These are phyloP conservation scores for Tipula lateralis DNA, from an alignment of 2,888 invertebrate genomes.

Conservation along the genomic window DNA sequence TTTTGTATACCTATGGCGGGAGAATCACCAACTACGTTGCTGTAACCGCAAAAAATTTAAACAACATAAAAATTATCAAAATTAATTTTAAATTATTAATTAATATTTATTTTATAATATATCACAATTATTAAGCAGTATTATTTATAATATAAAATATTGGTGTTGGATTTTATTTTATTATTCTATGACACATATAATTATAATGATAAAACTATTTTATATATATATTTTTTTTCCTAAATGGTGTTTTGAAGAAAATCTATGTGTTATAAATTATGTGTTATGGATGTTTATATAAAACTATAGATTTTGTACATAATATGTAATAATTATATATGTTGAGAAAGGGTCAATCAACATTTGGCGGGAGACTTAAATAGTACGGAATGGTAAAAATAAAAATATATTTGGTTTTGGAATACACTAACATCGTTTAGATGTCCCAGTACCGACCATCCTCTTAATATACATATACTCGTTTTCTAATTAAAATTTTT, in stretches of 20 bases:
- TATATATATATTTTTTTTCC: neutral
- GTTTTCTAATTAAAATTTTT: neutral
- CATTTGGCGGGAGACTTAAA: neutral
- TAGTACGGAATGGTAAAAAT: neutral
- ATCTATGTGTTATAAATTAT: neutral
- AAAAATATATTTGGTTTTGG: neutral
- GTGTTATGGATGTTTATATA: neutral
- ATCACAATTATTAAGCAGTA: neutral
- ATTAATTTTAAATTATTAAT: neutral
- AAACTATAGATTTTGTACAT: neutral
- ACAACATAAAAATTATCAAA: neutral
- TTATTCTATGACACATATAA: neutral
- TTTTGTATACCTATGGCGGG: neutral
- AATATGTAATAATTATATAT: neutral
- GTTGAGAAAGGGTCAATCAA: neutral
- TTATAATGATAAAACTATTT: neutral
- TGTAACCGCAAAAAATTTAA: neutral
- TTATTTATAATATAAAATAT: neutral
- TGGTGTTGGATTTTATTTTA: neutral
- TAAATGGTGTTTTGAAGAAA: conserved; percentile 20
- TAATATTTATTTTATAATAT: neutral
- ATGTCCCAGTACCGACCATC: neutral
- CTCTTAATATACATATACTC: neutral
- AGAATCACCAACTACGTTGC: neutral
- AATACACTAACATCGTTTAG: neutral